Base-by-base conservation (phyloP, 2,888 invertebrate species). In the Sarcophaga rosellei region DNA sequence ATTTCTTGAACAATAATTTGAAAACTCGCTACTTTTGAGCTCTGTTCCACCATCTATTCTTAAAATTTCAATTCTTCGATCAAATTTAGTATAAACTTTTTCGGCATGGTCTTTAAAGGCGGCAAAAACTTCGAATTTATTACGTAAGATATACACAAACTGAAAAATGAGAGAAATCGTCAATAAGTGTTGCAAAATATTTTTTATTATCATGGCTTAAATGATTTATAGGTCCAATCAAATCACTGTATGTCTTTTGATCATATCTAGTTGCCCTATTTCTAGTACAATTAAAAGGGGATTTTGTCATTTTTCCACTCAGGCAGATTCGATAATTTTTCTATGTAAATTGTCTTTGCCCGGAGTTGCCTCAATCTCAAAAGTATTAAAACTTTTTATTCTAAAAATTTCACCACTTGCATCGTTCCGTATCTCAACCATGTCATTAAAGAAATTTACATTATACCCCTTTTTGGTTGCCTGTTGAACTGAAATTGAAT, bases 241-340 rank as follows among this genome's bases (percentile, higher is more conserved):
- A 21, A 72, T 79, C 72, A 65, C 72, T 53, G 35, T 79, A 25
- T 6, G 72, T 62, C 4, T 72, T 65, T 80, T 80, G 65, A 5
- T 65, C 35, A 21, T 65, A 73, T 12, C 65, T 53, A 15, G 35
- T 72, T 8, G 70, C 70, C n/a, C 35, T 79, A 47, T 65, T 70
- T 72, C 72, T 70, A 15, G 63, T 72, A 15, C 57, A 57, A 4
- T 61, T 25, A 73, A 80, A 80, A 17, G 65, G 72, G 4, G 65
- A 23, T 73, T 73, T 72, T 57, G n/a, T 61, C 61, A 73, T 59
- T 61, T 80, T 72, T 1, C 57, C 59, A 10, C 12, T 57, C 65
- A 68, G 57, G 45, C 80, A 80, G 44, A 45, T 73, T 73, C 73
- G 73, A 21, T 65, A 80, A 44, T 47, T 74, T 69, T 59, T 68